phyloP scores from a whole-genome alignment of 2,888 invertebrate species.

The Taphrorychus bicolor region DNA sequence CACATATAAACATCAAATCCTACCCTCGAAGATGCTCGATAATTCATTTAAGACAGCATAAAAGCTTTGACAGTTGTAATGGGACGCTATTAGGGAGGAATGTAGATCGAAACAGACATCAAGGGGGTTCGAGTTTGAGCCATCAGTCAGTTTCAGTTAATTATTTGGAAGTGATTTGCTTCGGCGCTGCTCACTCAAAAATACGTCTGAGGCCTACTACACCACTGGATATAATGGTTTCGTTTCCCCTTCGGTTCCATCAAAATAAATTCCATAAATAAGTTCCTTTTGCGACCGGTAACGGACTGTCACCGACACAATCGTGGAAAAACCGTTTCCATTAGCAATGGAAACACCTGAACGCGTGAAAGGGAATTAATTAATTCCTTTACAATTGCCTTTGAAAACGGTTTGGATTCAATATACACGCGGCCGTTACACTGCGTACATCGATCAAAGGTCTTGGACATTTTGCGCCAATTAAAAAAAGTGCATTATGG shows the following conservation, averaged over 20 bases:
- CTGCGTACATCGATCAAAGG: neutral
- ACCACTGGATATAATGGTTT: slow-evolving; percentile 17
- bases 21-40: slow-evolving; percentile 18
- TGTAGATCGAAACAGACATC: slow-evolving; percentile 20
- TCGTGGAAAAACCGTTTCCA: slow-evolving; percentile 40
- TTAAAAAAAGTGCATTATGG: slow-evolving; percentile 7
- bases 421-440: neutral
- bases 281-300: slow-evolving; percentile 25
- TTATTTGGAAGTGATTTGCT: slow-evolving; percentile 12
- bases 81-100: slow-evolving; percentile 50
- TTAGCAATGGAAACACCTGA: slow-evolving; percentile 39
- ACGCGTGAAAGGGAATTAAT: slow-evolving; percentile 31
- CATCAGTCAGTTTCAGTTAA: slow-evolving; percentile 15
- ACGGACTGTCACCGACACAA: slow-evolving; percentile 42
- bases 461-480: slow-evolving; percentile 2
- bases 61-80: slow-evolving; percentile 53
- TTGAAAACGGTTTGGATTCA: slow-evolving; percentile 16
- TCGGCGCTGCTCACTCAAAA: neutral
- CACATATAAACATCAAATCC: neutral
- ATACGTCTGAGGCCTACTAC: neutral
- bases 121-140: slow-evolving; percentile 2
- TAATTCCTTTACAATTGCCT: slow-evolving; percentile 37
- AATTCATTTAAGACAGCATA: slow-evolving; percentile 36
- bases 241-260: slow-evolving; percentile 37
- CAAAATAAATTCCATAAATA: too few relatives aligned